Evolutionary conservation across 2,888 invertebrate genomes (phyloP), one percentile per base, ranked within the genome.

Genomic region (Clusia tigrina): DNA sequence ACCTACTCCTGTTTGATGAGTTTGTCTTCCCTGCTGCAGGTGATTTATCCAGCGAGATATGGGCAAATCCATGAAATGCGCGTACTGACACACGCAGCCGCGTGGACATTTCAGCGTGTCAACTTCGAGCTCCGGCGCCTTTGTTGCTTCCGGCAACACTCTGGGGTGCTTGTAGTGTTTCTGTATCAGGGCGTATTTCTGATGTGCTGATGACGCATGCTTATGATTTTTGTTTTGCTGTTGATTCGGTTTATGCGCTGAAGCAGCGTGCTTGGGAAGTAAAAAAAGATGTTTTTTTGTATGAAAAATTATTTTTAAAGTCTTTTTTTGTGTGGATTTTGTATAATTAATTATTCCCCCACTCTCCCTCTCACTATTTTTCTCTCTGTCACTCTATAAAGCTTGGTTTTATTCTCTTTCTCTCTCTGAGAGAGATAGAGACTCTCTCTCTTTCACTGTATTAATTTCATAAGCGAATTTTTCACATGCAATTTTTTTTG

Each of bases 11-110:
- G 58, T 38, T 57, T 64, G 65, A 23, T 66, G 69, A n/a, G n/a
- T n/a, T n/a, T n/a, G n/a, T n/a, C n/a, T n/a, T n/a, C n/a, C n/a
- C 18, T 54, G 53, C 60, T 76, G 74, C 75, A 78, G 73, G 57
- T 74, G 69, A 58, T 78, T 78, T 32, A 86, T 85, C 82, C 87
- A 88, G 72, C 86, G 81, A 26, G 86, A 84, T 64, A 88, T 85
- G 54, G 87, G 84, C 53, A 87, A 82, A 77, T 88, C 88, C 68
- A 82, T 83, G 66, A 87, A 84, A 69, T 86, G 85, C 61, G 86
- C 85, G 71, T 86, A 79, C 65, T 86, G 85, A 69, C 88, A 88
- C n/a, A 85, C 86, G 69, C 88, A 88, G 48, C 84, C 83, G 51
- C 76, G 70, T 18, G 87, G 88, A 68, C 88, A 88, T 59, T 71